Evolutionary conservation across 2,888 invertebrate species (phyloP).

Genomic region (Achlya flavicornis): DNA sequence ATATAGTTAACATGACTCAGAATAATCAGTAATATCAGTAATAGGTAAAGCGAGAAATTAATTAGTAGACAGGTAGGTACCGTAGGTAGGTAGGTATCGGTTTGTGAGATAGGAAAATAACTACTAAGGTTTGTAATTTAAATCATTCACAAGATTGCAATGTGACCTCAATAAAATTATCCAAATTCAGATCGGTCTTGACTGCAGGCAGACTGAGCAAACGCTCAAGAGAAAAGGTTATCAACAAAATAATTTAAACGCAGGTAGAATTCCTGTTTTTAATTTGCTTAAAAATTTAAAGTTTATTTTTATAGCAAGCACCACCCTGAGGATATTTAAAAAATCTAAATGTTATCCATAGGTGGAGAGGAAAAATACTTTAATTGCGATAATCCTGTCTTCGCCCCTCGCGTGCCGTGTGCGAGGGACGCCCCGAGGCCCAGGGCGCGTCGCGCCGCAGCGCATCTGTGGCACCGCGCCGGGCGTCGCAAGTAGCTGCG

Average conservation of each 20-base stretch:
- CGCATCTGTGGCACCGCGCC: no score
- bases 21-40: no score
- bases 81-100: no score
- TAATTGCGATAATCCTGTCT: constrained; percentile 69
- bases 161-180: no score
- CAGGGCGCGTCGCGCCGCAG: neutral
- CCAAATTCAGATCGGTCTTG: neutral
- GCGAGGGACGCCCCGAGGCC: constrained; percentile 41
- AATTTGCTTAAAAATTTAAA: constrained; percentile 12
- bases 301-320: constrained; percentile 46
- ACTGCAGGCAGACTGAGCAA: neutral
- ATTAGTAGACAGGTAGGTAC: no score
- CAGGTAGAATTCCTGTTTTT: neutral
- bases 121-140: no score
- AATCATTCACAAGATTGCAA: no score
- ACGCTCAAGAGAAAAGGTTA: neutral
- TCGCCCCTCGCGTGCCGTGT: constrained; percentile 38
- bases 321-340: constrained; percentile 60
- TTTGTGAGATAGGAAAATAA: no score
- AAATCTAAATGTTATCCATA: constrained; percentile 54
- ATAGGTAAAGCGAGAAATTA: no score
- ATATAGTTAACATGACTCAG: neutral
- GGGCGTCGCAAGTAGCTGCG: neutral
- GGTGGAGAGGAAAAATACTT: constrained; percentile 55
- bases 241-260: neutral